Evolutionary conservation across 2,797 vertebrate species (phyloP).

Genomic region (Dromococcyx pavoninus): DNA sequence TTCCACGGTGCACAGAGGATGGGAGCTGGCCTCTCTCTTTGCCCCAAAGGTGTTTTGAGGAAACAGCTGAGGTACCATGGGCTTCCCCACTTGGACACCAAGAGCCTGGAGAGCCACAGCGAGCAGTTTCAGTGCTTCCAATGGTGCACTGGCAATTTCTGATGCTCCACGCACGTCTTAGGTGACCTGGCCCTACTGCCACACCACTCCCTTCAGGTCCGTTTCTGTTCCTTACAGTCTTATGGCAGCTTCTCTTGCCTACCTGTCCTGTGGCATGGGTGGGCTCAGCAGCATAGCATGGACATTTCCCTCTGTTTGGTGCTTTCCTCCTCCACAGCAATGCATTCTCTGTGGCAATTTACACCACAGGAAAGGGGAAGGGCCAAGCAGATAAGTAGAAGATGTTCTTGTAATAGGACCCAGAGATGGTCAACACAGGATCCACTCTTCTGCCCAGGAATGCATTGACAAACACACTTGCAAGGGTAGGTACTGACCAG

Average conservation of each 20-base stretch:
- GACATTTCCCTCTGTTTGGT: not conserved
- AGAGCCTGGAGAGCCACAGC: not conserved
- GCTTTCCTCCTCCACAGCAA: not conserved
- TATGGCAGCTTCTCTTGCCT: not conserved
- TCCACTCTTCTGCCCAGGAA: not conserved
- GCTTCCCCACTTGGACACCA: not conserved
- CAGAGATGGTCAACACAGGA: not conserved
- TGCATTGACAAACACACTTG: not conserved
- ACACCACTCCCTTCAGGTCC: not conserved
- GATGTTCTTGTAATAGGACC: accelerated
- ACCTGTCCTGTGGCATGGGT: not conserved
- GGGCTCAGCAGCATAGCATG: not conserved
- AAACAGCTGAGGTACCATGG: not conserved
- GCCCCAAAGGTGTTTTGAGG: not conserved
- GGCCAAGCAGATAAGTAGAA: accelerated
- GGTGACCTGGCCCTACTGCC: not conserved
- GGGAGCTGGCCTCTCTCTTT: not conserved
- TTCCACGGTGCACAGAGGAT: not conserved
- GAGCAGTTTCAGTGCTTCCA: not conserved
- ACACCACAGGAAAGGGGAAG: not conserved
- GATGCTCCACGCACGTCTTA: not conserved
- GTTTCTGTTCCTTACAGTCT: not conserved
- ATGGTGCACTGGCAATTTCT: not conserved
- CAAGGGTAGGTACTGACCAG: not conserved
- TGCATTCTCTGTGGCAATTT: not conserved